A percentile compares a stretch with the other conserved stretches of the same genome.
These are phyloP conservation scores for Trichomycterus rosablanca DNA, from an alignment of 2,113 vertebrate species.

Conservation along the genomic window DNA sequence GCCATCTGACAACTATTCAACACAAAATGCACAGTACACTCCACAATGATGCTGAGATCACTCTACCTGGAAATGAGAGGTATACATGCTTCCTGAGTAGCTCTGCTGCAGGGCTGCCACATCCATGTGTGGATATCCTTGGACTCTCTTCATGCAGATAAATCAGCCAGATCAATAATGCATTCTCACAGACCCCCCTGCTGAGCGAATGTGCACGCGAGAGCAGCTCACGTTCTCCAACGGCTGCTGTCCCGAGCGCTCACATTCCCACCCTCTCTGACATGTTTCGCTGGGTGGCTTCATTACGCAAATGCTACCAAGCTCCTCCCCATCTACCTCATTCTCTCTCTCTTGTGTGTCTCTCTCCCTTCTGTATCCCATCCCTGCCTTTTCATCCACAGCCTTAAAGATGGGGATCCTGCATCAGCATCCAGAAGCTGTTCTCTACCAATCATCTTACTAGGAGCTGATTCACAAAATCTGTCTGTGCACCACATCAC, in stretches of 20 bases:
- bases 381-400: slow-evolving; percentile 8
- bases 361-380: slow-evolving; percentile 6
- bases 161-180: slow-evolving; percentile 39
- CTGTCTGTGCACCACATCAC: background rate
- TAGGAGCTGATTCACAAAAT: slow-evolving; percentile 26
- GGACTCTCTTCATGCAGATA: slow-evolving; percentile 23
- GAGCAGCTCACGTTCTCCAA: slow-evolving; percentile 5
- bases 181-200: slow-evolving; percentile 29
- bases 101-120: slow-evolving; percentile 59
- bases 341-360: slow-evolving; percentile 32
- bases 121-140: slow-evolving; percentile 59
- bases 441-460: slow-evolving; percentile 14
- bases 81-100: slow-evolving; percentile 59
- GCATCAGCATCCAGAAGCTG: slow-evolving; percentile 7
- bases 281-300: slow-evolving; percentile 45
- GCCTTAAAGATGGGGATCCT: slow-evolving; percentile 2
- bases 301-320: slow-evolving; percentile 60
- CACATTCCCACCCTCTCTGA: slow-evolving; percentile 43
- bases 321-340: slow-evolving; percentile 50
- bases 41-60: background rate
- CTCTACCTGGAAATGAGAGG: slow-evolving; percentile 65
- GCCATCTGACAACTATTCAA: no score
- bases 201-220: slow-evolving; percentile 12
- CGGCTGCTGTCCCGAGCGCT: slow-evolving; percentile 23
- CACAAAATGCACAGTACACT: no score